Conservation (phyloP, 2,113 vertebrate species). For the Buteo buteo region DNA sequence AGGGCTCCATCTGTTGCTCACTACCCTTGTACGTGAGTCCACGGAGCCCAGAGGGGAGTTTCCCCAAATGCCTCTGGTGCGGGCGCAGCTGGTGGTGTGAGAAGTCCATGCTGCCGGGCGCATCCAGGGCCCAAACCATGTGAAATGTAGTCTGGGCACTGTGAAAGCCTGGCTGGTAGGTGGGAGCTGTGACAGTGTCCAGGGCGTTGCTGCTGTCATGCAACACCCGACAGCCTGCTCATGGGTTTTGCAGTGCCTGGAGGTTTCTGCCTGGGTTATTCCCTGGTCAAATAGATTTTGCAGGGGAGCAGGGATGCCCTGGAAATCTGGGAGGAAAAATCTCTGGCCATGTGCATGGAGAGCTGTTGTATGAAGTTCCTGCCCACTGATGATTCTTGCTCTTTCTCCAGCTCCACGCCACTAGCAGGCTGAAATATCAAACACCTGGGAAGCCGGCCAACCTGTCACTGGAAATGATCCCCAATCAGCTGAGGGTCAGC, state of each 20-base stretch:
- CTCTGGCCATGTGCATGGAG: background rate
- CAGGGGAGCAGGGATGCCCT: background rate
- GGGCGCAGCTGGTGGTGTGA: fast-evolving
- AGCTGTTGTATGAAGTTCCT: background rate
- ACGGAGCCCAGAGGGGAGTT: background rate
- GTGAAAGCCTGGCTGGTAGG: background rate
- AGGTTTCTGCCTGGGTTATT: background rate
- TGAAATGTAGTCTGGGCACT: fast-evolving
- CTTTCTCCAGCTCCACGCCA: background rate
- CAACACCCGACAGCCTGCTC: background rate
- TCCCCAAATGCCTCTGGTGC: background rate
- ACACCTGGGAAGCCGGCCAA: background rate
- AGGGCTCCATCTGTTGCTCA: background rate
- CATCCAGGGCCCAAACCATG: background rate
- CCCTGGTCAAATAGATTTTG: background rate
- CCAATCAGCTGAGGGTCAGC: background rate
- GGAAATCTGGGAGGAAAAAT: background rate
- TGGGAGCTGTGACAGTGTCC: background rate
- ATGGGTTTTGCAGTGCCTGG: background rate
- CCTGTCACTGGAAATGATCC: background rate
- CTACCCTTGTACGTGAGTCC: background rate
- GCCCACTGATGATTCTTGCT: background rate
- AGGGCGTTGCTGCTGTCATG: fast-evolving
- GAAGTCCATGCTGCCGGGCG: background rate
- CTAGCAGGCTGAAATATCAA: background rate